Conservation (phyloP, 1,140 invertebrate species). For the Trinorchestia longiramus region DNA sequence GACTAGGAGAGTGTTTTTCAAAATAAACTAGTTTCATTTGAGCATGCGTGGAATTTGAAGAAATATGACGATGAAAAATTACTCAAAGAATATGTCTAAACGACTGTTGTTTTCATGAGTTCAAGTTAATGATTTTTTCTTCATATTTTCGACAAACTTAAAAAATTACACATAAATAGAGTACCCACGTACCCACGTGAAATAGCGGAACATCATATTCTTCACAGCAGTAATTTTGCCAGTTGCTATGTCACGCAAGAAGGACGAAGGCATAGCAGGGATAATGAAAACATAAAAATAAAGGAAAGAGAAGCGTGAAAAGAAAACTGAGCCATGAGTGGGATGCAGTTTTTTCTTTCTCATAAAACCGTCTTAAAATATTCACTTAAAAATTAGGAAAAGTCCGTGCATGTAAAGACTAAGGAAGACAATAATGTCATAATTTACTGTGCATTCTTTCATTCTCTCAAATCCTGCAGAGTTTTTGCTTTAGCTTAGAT, state of each 20-base stretch:
- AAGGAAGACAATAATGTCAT: too few relatives aligned
- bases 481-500: too few relatives aligned
- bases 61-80: neutral
- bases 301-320: neutral
- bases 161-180: neutral
- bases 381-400: too few relatives aligned
- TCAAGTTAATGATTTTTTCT: neutral
- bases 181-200: neutral
- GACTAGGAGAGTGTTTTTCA: neutral
- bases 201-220: neutral
- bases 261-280: neutral
- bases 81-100: neutral
- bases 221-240: neutral
- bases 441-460: too few relatives aligned
- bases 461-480: too few relatives aligned
- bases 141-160: neutral
- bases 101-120: neutral
- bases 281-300: neutral
- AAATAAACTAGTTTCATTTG: neutral
- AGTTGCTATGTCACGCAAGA: neutral
- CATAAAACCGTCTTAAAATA: too few relatives aligned
- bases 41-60: neutral
- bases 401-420: too few relatives aligned
- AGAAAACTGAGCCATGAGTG: neutral
- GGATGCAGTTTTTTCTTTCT: neutral